A percentile compares a stretch with the other conserved stretches of the same genome.
Conservation (phyloP, 2,888 invertebrate species). For the Creontiades dilutus region DNA sequence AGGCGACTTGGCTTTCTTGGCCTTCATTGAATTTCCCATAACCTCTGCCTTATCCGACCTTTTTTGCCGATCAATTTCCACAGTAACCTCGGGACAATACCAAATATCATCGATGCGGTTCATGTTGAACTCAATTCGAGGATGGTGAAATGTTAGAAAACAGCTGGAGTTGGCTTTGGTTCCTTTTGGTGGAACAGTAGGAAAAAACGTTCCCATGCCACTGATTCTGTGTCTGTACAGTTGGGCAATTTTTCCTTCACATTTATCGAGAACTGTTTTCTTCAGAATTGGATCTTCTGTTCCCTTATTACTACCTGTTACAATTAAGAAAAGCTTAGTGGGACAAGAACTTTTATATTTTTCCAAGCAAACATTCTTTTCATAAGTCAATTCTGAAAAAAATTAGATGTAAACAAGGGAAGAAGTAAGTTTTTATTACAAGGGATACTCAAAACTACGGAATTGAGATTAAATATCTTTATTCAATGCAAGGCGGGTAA, state of each 20-base stretch:
- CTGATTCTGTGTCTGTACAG: constrained; percentile 71
- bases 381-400: neutral
- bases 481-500: constrained; percentile 3
- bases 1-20: neutral
- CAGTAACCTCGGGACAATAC: constrained; percentile 66
- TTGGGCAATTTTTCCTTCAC: constrained; percentile 72
- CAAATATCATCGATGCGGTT: constrained; percentile 39
- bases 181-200: constrained; percentile 34
- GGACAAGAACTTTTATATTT: constrained; percentile 10
- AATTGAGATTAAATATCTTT: constrained; percentile 2
- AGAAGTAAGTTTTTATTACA: neutral
- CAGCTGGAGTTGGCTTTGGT: neutral
- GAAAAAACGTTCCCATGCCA: constrained; percentile 72
- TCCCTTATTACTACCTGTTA: constrained; percentile 72
- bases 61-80: constrained; percentile 10
- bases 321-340: constrained; percentile 70
- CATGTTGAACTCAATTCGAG: constrained; percentile 68
- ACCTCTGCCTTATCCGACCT: neutral
- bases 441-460: constrained; percentile 36
- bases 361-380: constrained; percentile 19
- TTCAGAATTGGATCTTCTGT: constrained; percentile 74
- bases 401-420: constrained; percentile 3
- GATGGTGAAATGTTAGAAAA: constrained; percentile 58
- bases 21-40: neutral
- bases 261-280: constrained; percentile 71